Conservation (phyloP, 2,113 vertebrate species). For the Tyrannus savana region DNA sequence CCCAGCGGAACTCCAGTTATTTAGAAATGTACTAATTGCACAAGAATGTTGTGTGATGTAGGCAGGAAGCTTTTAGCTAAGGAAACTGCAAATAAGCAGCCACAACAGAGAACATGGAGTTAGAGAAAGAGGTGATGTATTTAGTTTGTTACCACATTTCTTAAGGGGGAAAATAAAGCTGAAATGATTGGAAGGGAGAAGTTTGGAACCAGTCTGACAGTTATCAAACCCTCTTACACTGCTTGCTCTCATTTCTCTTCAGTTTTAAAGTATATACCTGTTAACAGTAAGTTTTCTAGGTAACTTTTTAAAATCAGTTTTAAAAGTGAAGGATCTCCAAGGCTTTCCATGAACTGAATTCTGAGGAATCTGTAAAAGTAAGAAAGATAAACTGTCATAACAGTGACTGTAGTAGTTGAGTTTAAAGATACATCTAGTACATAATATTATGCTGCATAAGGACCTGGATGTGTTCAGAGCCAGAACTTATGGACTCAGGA, state of each 20-base stretch:
- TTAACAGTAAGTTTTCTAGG: not conserved
- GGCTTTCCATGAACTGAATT: not conserved
- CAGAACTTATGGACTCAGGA: not conserved
- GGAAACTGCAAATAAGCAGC: not conserved
- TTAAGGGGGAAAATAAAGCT: not conserved
- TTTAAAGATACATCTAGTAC: not conserved
- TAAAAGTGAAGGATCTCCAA: not conserved
- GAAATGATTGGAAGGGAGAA: not conserved
- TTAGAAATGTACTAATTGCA: not conserved
- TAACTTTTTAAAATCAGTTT: not conserved
- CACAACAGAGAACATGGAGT: rapidly evolving
- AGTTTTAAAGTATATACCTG: not conserved
- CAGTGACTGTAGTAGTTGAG: not conserved
- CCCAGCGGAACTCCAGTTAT: not conserved
- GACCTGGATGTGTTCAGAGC: not conserved
- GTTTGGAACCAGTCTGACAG: not conserved
- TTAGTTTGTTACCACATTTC: not conserved
- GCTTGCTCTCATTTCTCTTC: not conserved
- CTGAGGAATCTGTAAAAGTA: not conserved
- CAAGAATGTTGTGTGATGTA: not conserved
- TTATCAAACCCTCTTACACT: not conserved
- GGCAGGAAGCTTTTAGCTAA: not conserved
- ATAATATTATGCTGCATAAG: not conserved
- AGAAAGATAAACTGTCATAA: not conserved
- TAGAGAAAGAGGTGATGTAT: not conserved